Base-by-base conservation (phyloP, 2,888 invertebrate species). In the Deilephila elpenor region DNA sequence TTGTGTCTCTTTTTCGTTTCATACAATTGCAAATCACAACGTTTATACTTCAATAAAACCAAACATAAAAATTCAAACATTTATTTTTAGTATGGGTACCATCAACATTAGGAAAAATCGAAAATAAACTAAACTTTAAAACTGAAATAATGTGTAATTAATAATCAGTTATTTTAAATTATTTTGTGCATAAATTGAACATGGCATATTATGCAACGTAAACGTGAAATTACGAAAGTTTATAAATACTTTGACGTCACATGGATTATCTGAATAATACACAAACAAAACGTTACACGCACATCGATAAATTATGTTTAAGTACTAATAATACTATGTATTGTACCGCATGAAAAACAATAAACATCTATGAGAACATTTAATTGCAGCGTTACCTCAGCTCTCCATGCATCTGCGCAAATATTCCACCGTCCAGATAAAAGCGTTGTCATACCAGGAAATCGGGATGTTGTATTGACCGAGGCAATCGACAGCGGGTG, bases 251-350 rank as follows among this genome's bases (percentile, higher is more conserved):
- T 25, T 67, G 25, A 44, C 44, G 3, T 34, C 62, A 62, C 34
- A 64, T 44, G 25, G 17, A 51, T 44, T 7, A 44, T 67, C 44
- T 51, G 51, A 25, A 67, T 44, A 44, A 67, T 17, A 20, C 51
- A 67, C 51, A 51, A 44, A 67, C 44, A 51, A 44, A 44, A 62
- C 62, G 19, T 64, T 67, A 67, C 67, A 67, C 44, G 25, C 34
- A 56, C 34, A 71, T 64, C 6, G 53, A 62, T 34, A 72, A n/a
- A n/a, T n/a, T 72, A 79, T 25, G 25, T 79, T 86, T 89, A 88
- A 90, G 88, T 90, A 90, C 87, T 86, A 85, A 84, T 88, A 89
- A 88, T 88, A 89, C 84, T 87, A 85, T 76, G 72, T 76, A 82
- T 83, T 84, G 84, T 83, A 84, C 78, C 76, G 78, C 37, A 77